phyloP scores from a whole-genome alignment of 2,888 invertebrate species.

The Sesamia inferens region DNA sequence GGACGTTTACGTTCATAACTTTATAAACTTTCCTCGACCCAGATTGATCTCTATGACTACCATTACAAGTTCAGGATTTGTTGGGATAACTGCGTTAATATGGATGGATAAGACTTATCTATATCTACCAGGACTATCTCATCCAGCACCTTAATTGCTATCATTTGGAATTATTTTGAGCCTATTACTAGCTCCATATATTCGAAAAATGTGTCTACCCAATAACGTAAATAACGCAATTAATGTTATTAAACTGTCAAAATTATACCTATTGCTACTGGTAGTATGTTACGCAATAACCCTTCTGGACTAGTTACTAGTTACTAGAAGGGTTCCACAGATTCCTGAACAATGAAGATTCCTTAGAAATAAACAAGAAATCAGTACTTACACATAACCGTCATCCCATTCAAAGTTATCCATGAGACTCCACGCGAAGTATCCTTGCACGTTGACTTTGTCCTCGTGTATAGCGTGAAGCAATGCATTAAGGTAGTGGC shows the following conservation, averaged over 20 bases:
- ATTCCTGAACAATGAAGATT: neutral
- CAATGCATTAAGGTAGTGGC: conserved; percentile 86
- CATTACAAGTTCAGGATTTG: neutral
- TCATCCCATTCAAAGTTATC: conserved; percentile 96
- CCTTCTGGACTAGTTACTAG: neutral
- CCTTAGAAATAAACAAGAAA: neutral
- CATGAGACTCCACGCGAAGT: conserved; percentile 95
- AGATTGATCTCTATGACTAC: neutral
- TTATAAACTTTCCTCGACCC: neutral
- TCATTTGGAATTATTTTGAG: too few species aligned
- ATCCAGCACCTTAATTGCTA: too few species aligned
- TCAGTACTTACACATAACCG: conserved; percentile 92
- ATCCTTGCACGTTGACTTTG: conserved; percentile 91
- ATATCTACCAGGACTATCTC: too few species aligned
- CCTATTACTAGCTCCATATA: too few species aligned
- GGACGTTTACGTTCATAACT: neutral
- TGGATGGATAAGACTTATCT: neutral
- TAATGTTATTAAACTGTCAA: too few species aligned
- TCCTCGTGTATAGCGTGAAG: conserved; percentile 89
- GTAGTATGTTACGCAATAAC: too few species aligned
- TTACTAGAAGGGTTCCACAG: neutral
- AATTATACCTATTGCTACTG: too few species aligned
- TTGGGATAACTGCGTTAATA: neutral
- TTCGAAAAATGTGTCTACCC: too few species aligned
- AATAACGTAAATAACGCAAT: too few species aligned